Conservation (phyloP, 92 coral and sea anemone species). For the Pocillopora grandis region DNA sequence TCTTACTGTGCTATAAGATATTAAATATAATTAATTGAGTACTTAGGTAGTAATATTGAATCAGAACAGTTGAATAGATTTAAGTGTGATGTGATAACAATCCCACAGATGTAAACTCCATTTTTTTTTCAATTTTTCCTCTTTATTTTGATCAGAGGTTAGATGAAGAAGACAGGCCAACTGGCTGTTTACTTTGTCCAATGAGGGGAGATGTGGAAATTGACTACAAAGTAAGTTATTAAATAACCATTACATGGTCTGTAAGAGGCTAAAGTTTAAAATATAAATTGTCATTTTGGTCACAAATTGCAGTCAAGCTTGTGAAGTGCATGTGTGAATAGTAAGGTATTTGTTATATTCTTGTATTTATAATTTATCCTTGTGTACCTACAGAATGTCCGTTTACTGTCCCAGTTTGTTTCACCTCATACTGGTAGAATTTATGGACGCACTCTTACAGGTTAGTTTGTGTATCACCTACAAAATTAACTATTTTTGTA, state of each 20-base stretch:
- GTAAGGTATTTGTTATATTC: background rate
- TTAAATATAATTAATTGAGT: too few relatives aligned
- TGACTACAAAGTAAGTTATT: constrained; percentile 73
- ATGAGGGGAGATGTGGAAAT: constrained; percentile 82
- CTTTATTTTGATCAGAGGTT: constrained; percentile 60
- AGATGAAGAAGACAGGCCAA: constrained; percentile 96
- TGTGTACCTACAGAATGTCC: constrained; percentile 66
- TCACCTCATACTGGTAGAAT: constrained; percentile 96
- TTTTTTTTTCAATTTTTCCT: background rate
- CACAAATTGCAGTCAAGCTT: background rate
- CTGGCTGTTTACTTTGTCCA: constrained; percentile 94
- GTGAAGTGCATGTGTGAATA: background rate
- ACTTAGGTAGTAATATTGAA: too few relatives aligned
- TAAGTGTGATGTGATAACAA: too few relatives aligned
- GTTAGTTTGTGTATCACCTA: constrained; percentile 28
- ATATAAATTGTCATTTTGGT: too few relatives aligned
- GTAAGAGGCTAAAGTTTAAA: background rate
- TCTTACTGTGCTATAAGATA: too few relatives aligned
- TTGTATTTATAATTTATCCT: background rate
- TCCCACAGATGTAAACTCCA: background rate
- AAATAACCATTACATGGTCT: background rate
- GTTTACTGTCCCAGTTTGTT: constrained; percentile 95
- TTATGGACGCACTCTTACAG: constrained; percentile 87
- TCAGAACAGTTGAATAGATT: too few relatives aligned
- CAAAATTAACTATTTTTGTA: background rate